Evolutionary conservation across 2,888 invertebrate species (phyloP).

Genomic region (Platycnemis pennipes): DNA sequence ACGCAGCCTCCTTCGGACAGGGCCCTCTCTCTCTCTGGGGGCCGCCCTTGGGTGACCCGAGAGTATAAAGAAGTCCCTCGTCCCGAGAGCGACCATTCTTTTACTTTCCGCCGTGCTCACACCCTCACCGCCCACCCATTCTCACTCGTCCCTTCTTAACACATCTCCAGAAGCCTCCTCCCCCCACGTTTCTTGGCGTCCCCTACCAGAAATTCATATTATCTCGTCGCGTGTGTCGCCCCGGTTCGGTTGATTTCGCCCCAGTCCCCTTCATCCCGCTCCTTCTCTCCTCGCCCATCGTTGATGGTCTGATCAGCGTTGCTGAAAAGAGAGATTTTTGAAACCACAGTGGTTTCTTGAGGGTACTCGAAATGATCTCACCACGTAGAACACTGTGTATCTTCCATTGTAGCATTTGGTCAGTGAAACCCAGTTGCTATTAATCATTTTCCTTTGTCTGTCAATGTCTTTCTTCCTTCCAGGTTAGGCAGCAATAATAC

Average conservation of each 20-base stretch:
- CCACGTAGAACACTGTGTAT: too few relatives aligned
- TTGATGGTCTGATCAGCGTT: too few relatives aligned
- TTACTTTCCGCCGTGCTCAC: background rate
- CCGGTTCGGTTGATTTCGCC: too few relatives aligned
- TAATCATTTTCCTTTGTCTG: background rate
- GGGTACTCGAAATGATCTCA: background rate
- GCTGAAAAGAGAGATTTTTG: too few relatives aligned
- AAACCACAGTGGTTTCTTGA: background rate
- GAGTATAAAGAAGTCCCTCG: background rate
- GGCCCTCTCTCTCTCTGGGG: background rate
- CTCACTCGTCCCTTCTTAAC: background rate
- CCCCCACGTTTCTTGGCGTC: background rate
- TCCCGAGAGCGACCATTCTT: background rate
- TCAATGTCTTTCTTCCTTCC: background rate
- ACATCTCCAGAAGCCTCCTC: background rate
- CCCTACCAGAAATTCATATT: too few relatives aligned
- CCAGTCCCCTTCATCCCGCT: too few relatives aligned
- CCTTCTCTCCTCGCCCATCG: too few relatives aligned
- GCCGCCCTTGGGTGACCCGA: background rate
- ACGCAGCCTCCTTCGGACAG: background rate
- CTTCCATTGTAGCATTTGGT: too few relatives aligned
- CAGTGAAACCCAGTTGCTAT: background rate
- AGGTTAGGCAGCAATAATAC: too few relatives aligned
- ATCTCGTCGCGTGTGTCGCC: too few relatives aligned
- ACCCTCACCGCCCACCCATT: too few relatives aligned